Percentiles rank a stretch among this genome's conserved stretches.
These are phyloP conservation scores for Syngnathus scovelli DNA, from an alignment of 2,113 vertebrate genomes.

Conservation along the genomic window DNA sequence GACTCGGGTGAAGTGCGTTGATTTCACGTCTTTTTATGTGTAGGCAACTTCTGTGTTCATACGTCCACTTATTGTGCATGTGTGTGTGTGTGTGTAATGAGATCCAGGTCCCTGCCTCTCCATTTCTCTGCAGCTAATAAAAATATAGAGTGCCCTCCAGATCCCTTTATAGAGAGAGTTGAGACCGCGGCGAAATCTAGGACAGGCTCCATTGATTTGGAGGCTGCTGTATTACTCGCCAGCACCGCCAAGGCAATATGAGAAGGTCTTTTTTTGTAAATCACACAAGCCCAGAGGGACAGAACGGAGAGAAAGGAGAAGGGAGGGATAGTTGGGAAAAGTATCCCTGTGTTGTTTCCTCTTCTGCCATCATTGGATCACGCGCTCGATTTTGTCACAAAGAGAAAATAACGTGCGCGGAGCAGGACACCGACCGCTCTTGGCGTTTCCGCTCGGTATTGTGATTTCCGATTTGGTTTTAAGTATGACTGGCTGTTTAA, in stretches of 20 bases:
- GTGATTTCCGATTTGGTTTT: conserved; percentile 25
- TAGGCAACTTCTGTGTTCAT: not conserved
- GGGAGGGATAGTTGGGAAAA: conserved; percentile 47
- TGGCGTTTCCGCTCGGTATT: not conserved
- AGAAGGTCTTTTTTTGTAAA: conserved; percentile 61
- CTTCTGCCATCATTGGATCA: conserved; percentile 10
- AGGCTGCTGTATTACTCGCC: conserved; percentile 71
- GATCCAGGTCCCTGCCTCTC: conserved; percentile 64
- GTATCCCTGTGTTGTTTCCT: conserved; percentile 48
- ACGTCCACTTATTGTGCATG: not conserved
- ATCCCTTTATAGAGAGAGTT: conserved; percentile 73
- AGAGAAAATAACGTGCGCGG: conserved; percentile 14
- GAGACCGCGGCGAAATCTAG: conserved; percentile 68
- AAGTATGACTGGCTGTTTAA: not conserved
- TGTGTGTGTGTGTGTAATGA: conserved; percentile 53
- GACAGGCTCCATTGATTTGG: conserved; percentile 75
- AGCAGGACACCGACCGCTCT: not conserved
- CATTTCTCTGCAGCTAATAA: conserved; percentile 71
- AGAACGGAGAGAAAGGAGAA: conserved; percentile 23
- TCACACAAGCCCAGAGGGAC: conserved; percentile 61
- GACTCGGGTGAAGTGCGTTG: conserved; percentile 33
- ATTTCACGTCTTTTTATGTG: conserved; percentile 19
- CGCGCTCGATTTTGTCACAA: conserved; percentile 10
- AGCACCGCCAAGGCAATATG: conserved; percentile 68
- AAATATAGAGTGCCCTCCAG: conserved; percentile 69